phyloP scores from a whole-genome alignment of 2,888 invertebrate genomes.

The Troides helena region DNA sequence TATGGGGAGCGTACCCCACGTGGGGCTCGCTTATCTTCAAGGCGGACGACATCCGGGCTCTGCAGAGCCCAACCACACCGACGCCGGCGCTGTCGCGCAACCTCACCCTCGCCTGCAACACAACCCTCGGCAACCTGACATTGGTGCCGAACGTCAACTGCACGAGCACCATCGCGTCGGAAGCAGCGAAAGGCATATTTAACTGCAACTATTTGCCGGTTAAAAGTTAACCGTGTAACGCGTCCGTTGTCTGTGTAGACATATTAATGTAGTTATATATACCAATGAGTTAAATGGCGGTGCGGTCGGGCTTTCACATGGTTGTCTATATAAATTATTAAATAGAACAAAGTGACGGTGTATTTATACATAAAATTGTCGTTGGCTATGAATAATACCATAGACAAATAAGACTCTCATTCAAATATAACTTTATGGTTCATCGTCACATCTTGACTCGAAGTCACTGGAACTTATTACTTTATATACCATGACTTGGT shows the following conservation, averaged over 20 bases:
- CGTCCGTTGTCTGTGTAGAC: constrained; percentile 3
- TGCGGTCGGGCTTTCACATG: constrained; percentile 7
- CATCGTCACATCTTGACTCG: too few relatives aligned
- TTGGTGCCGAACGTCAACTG: constrained; percentile 46
- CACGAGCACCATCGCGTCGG: constrained; percentile 36
- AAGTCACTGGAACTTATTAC: too few relatives aligned
- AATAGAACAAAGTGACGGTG: too few relatives aligned
- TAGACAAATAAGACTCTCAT: too few relatives aligned
- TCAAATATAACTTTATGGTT: too few relatives aligned
- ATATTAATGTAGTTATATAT: constrained; percentile 22
- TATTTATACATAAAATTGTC: too few relatives aligned
- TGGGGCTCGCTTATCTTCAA: constrained; percentile 85
- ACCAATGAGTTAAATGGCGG: constrained; percentile 28
- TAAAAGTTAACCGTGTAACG: constrained; percentile 35
- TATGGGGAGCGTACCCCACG: constrained; percentile 87
- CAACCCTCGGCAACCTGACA: constrained; percentile 42
- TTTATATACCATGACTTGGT: too few relatives aligned
- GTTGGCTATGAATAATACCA: too few relatives aligned
- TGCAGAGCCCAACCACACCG: constrained; percentile 25
- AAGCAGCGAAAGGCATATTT: constrained; percentile 44
- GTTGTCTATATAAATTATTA: neutral
- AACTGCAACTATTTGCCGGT: constrained; percentile 50
- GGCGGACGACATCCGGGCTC: constrained; percentile 35
- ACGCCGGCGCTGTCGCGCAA: constrained; percentile 11
- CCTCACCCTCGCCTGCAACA: constrained; percentile 32